A percentile compares a stretch with the other conserved stretches of the same genome.
phyloP scores from a whole-genome alignment of 2,797 vertebrate genomes.

The Gambelia wislizenii region DNA sequence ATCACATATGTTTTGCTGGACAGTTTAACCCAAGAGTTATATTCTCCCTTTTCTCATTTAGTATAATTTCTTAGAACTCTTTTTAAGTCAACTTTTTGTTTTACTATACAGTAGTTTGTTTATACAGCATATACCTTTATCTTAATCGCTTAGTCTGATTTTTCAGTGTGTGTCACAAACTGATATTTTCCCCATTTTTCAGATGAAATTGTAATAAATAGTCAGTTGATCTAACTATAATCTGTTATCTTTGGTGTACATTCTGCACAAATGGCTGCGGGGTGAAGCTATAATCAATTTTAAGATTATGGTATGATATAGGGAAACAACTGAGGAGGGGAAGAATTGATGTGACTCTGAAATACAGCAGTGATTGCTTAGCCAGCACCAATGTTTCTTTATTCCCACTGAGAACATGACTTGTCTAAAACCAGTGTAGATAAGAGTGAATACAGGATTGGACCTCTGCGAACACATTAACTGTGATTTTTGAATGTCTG shows the following conservation, averaged over 20 bases:
- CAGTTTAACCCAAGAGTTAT: background rate
- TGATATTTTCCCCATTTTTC: background rate
- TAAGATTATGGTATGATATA: background rate
- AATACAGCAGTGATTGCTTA: background rate
- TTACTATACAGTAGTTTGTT: background rate
- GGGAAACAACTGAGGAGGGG: background rate
- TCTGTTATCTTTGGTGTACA: background rate
- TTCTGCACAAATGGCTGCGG: background rate
- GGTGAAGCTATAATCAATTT: background rate
- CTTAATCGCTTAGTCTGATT: background rate
- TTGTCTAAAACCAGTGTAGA: background rate
- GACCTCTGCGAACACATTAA: background rate
- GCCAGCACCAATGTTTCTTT: background rate
- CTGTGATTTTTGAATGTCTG: background rate
- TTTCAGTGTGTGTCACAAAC: background rate
- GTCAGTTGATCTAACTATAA: background rate
- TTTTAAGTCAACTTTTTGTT: background rate
- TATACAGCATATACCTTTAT: background rate
- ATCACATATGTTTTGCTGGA: background rate
- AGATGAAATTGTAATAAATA: background rate
- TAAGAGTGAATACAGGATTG: background rate
- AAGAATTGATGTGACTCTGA: background rate
- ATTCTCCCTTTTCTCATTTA: background rate
- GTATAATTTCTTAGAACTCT: background rate
- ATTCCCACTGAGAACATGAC: background rate